These are phyloP conservation scores for Drosophila aff. DNA, from an alignment of 1,140 invertebrate species.

Conservation along the genomic window DNA sequence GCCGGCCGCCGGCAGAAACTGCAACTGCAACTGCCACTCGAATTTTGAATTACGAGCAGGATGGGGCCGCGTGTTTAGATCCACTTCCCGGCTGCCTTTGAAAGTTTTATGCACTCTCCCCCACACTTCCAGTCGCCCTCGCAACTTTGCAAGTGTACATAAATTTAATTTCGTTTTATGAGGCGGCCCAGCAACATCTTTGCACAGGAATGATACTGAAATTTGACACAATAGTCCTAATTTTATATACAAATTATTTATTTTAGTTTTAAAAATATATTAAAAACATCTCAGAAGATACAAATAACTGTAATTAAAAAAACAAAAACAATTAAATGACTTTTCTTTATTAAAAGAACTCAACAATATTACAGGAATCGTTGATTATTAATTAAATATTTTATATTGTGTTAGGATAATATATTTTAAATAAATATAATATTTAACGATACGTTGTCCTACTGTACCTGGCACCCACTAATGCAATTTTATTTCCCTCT, in stretches of 20 bases:
- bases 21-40: constrained; percentile 68
- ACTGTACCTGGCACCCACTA: constrained; percentile 49
- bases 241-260: background rate
- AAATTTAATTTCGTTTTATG: constrained; percentile 83
- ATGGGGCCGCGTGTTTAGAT: constrained; percentile 65
- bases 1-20: background rate
- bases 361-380: no score
- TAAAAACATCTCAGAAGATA: background rate
- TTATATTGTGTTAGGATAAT: background rate
- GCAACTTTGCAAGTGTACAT: constrained; percentile 79
- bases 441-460: background rate
- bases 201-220: constrained; percentile 34
- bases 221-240: constrained; percentile 16
- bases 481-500: constrained; percentile 76
- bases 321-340: background rate
- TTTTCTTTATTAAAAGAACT: background rate
- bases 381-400: no score
- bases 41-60: constrained; percentile 79
- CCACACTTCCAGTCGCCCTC: background rate
- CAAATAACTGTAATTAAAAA: background rate
- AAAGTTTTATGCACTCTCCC: constrained; percentile 68
- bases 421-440: no score
- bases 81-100: constrained; percentile 70
- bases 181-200: constrained; percentile 67
- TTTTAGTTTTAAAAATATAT: background rate